These are phyloP conservation scores for Bubo blakistoni DNA, from an alignment of 2,113 vertebrate genomes.

Conservation along the genomic window DNA sequence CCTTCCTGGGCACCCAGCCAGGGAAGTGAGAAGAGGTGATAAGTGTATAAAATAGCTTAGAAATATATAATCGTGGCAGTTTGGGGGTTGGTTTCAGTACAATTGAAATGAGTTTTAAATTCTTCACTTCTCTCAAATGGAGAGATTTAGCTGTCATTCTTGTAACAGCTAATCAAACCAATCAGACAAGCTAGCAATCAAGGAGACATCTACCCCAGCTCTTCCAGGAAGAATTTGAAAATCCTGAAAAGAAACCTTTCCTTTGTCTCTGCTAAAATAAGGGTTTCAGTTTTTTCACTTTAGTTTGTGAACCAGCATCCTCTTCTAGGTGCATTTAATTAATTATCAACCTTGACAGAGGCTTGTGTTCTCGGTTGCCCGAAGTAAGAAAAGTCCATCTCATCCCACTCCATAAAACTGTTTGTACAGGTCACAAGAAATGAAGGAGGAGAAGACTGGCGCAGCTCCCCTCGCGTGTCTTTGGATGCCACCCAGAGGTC, in stretches of 20 bases:
- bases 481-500: constrained; percentile 45
- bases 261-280: background rate
- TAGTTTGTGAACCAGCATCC: background rate
- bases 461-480: background rate
- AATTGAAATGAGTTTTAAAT: constrained; percentile 41
- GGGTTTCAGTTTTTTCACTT: background rate
- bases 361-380: background rate
- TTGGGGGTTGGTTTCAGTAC: constrained; percentile 27
- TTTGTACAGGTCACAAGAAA: background rate
- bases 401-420: too few species aligned
- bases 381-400: background rate
- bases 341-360: background rate
- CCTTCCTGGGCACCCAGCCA: constrained; percentile 30
- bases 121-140: constrained; percentile 13
- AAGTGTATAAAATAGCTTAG: constrained; percentile 18
- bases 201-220: constrained; percentile 25
- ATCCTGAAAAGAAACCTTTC: constrained; percentile 18
- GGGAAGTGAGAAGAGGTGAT: background rate
- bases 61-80: constrained; percentile 10
- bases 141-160: constrained; percentile 48
- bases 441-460: background rate
- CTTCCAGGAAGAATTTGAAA: background rate
- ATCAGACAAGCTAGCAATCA: constrained; percentile 57
- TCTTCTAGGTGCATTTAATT: background rate
- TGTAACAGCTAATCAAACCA: constrained; percentile 42